Conservation (phyloP, 2,113 vertebrate species). For the Oryzias javanicus region DNA sequence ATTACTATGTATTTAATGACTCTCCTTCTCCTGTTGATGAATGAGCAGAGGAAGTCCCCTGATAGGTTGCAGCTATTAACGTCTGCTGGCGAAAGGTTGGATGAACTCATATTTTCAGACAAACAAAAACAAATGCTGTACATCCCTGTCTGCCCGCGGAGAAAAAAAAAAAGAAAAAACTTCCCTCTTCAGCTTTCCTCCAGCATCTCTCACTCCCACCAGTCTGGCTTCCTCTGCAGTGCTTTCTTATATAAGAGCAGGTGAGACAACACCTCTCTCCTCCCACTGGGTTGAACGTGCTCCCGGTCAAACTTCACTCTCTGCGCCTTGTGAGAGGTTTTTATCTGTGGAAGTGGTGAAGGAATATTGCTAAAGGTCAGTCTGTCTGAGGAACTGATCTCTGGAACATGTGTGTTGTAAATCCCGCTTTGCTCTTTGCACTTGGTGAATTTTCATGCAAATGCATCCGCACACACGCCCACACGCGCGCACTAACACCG, state of each 20-base stretch:
- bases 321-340: constrained; percentile 51
- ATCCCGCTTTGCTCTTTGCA: constrained; percentile 23
- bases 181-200: constrained; percentile 13
- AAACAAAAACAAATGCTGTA: constrained; percentile 35
- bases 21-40: neutral
- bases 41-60: neutral
- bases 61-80: constrained; percentile 6
- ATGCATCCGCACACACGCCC: constrained; percentile 49
- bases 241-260: constrained; percentile 64
- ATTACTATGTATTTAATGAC: no score
- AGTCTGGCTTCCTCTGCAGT: constrained; percentile 20
- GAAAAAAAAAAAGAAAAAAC: constrained; percentile 1
- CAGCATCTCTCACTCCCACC: constrained; percentile 38
- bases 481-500: constrained; percentile 53
- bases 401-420: constrained; percentile 39
- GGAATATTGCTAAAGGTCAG: constrained; percentile 71
- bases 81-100: constrained; percentile 5
- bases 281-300: constrained; percentile 32
- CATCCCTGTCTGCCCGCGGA: constrained; percentile 8
- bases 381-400: constrained; percentile 45
- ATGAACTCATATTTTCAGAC: constrained; percentile 24
- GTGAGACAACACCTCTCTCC: constrained; percentile 61
- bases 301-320: constrained; percentile 64
- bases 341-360: constrained; percentile 46
- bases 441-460: constrained; percentile 39